Conservation (phyloP, 2,113 vertebrate species). For the Syngnathoides biaculeatus region DNA sequence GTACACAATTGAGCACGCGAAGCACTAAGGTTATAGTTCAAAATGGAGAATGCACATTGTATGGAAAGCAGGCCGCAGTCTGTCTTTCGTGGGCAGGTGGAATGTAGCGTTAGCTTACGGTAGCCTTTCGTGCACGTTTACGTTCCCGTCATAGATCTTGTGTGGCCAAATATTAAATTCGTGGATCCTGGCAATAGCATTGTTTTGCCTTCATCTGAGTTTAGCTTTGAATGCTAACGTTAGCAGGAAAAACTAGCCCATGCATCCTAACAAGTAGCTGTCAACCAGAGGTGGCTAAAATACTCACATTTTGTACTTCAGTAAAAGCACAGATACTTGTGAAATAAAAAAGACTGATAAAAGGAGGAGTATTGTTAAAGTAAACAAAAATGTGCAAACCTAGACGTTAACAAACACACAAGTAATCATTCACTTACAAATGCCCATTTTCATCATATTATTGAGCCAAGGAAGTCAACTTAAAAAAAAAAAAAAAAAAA, state of each 20-base stretch:
- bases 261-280: slow-evolving; percentile 3
- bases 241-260: slow-evolving; percentile 43
- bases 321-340: too few relatives aligned
- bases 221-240: slow-evolving; percentile 45
- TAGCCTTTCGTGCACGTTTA: neutral
- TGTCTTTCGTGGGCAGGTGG: slow-evolving; percentile 28
- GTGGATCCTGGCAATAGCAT: neutral
- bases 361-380: neutral
- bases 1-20: slow-evolving; percentile 30
- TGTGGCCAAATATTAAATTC: fast-evolving
- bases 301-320: neutral
- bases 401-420: neutral
- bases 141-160: too few relatives aligned
- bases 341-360: too few relatives aligned
- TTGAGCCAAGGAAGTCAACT: neutral
- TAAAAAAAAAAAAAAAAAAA: neutral
- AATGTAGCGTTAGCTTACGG: neutral
- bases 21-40: slow-evolving; percentile 81
- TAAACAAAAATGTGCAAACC: neutral
- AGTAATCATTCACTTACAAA: neutral
- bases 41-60: slow-evolving; percentile 87
- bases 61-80: slow-evolving; percentile 62
- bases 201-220: neutral
- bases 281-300: neutral
- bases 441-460: neutral